These are phyloP conservation scores for Idris sp. DNA, from an alignment of 1,140 invertebrate genomes.

Conservation along the genomic window DNA sequence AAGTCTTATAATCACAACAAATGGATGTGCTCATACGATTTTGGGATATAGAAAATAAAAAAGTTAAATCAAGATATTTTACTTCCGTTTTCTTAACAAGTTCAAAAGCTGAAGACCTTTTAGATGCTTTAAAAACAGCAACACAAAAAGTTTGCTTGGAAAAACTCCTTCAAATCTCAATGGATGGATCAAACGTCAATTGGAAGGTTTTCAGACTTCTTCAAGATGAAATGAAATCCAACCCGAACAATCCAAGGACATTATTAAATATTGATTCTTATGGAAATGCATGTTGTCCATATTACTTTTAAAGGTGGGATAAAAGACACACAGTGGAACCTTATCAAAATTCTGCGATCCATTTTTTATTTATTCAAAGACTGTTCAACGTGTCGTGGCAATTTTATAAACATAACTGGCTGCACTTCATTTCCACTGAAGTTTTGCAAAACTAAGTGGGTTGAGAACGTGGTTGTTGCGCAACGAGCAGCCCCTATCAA, in stretches of 20 bases:
- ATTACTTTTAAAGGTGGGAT: conserved; percentile 47
- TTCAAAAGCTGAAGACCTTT: too few relatives aligned
- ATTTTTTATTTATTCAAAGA: conserved; percentile 56
- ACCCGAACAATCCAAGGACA: conserved; percentile 1
- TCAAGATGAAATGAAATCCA: conserved; percentile 11
- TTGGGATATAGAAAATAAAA: neutral
- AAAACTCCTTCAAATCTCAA: conserved; percentile 10
- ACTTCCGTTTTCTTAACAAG: too few relatives aligned
- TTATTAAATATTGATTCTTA: conserved; percentile 45
- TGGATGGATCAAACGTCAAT: conserved; percentile 49
- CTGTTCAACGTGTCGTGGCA: conserved; percentile 27
- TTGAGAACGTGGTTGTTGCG: conserved; percentile 18
- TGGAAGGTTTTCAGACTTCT: conserved; percentile 24
- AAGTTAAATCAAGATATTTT: neutral
- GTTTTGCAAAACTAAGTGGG: conserved; percentile 27
- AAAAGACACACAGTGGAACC: conserved; percentile 30
- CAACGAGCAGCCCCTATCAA: conserved; percentile 3
- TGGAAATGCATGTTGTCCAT: conserved; percentile 50
- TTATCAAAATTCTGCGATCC: conserved; percentile 34
- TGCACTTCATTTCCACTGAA: conserved; percentile 19
- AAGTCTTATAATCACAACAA: conserved; percentile 10
- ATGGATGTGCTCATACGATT: conserved; percentile 12
- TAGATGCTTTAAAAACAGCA: too few relatives aligned
- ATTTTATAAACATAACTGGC: conserved; percentile 11
- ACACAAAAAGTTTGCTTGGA: too few relatives aligned